Conservation (phyloP, 2,888 invertebrate genomes). For the Cantharis lateralis region DNA sequence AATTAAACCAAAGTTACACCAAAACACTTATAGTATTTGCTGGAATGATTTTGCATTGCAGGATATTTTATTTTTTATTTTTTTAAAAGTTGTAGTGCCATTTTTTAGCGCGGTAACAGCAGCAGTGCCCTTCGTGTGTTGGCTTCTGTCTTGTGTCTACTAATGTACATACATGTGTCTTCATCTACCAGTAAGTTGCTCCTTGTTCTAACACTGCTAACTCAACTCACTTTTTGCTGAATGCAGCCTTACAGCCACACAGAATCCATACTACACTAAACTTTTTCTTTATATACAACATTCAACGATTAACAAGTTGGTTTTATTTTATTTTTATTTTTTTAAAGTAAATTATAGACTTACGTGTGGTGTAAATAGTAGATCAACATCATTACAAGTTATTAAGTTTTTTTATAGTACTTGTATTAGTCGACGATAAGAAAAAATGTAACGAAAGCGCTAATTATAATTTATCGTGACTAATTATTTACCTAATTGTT, state of each 20-base stretch:
- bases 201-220: slow-evolving; percentile 48
- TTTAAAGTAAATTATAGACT: background rate
- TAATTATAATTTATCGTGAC: background rate
- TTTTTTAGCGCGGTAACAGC: slow-evolving; percentile 39
- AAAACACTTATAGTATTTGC: slow-evolving; percentile 36
- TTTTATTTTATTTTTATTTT: background rate
- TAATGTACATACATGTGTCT: slow-evolving; percentile 51
- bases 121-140: slow-evolving; percentile 45
- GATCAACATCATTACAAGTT: background rate
- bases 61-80: slow-evolving; percentile 16
- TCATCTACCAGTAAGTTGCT: slow-evolving; percentile 54
- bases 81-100: slow-evolving; percentile 30
- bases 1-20: slow-evolving; percentile 58
- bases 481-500: slow-evolving; percentile 4
- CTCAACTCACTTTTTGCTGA: slow-evolving; percentile 22
- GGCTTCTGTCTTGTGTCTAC: slow-evolving; percentile 56
- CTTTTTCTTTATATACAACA: background rate
- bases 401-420: background rate
- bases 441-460: background rate
- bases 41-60: slow-evolving; percentile 40
- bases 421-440: background rate
- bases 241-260: background rate
- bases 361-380: background rate
- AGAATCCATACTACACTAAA: background rate
- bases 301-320: background rate